Evolutionary conservation across 2,888 invertebrate genomes (phyloP), one percentile per base, ranked within the genome.

Genomic region (Tetrapedia diversipes): DNA sequence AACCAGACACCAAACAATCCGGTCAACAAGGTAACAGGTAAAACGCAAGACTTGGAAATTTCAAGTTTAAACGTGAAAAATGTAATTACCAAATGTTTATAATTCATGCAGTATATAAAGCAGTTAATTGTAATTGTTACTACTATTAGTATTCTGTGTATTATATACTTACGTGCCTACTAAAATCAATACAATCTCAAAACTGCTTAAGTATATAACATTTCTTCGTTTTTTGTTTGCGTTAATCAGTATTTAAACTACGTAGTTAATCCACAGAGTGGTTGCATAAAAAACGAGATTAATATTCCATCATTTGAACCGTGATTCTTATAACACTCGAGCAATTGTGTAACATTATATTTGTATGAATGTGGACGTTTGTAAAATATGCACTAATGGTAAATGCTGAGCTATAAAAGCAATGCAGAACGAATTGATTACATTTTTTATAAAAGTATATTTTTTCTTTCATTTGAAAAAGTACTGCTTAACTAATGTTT

Each of bases 21-120:
- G 59, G 65, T 66, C 84, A 67, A 41, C 41, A 51, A 63, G 56
- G 45, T 41, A 32, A 32, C 57, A 79, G 81, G 85, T 85, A 81
- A 83, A 54, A 1, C 4, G 14, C 11, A n/a, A 45, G 7, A 51
- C 32, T 37, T 54, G 16, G 6, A 56, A 22, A 24, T 45, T 45
- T 19, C 10, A 7, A 64, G 1, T 22, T n/a, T 47, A 1, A 6
- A 4, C 22, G 7, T 22, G 14, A 8, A 32, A 32, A 3, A 32
- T 8, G 2, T 43, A 43, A 8, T n/a, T n/a, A n/a, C n/a, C n/a
- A 43, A 43, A 19, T 4, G 10, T 10, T 39, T 39, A 39, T 14
- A 39, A 39, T 32, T 32, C 8, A 39, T 39, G 14, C 0, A 39
- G 2, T 3, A 39, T 14, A 39, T 14, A 16, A 14, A 2, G 2